Base-by-base conservation (phyloP, 2,113 vertebrate species). In the Burhinus bistriatus region DNA sequence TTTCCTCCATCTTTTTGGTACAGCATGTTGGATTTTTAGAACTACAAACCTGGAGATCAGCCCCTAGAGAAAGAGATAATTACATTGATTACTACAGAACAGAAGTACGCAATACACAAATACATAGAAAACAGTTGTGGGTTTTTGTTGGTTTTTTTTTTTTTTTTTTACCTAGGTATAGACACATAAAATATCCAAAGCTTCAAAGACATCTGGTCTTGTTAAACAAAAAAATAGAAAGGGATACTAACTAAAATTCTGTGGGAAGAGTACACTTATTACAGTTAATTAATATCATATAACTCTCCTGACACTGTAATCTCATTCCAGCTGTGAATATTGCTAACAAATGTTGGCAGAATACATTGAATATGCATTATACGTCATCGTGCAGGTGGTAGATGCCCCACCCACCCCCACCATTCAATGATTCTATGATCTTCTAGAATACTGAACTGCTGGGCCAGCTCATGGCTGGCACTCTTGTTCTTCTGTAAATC, bases 1-100 rank as follows among this genome's bases (percentile, higher is more conserved):
- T 97, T 94, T 99, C 99, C 95, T 99, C 99, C 98, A 99, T 99
- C 97, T 98, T 99, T 92, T 97, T 99, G 71, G 98, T 99, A 96
- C 99, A 99, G 89, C 99, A 99, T 7, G 98, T 98, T 86, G 97
- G 78, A 89, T 97, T 98, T 96, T 96, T 97, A 78, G 98, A 98
- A 72, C 59, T 61, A 92, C 99, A 99, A 75, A 99, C 98, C 95
- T 99, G 99, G 59, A 99, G 99, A 95, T 99, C 98, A 61, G 80
- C 86, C 84, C 98, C 99, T 99, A 82, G 40, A 96, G 97, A 64
- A 94, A 83, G 83, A 44, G 64, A 23, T 30, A 89, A 36, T 81
- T 82, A 26, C 11, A 69, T 0, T 26, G 8, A 82, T 92, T 76
- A 93, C 64, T 78, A 76, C 6, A 77, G 70, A 86, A 19, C 23